A percentile compares a stretch with the other conserved stretches of the same genome.
These are phyloP conservation scores for Oncorhynchus nerka DNA, from an alignment of 2,113 vertebrate genomes.

Conservation along the genomic window DNA sequence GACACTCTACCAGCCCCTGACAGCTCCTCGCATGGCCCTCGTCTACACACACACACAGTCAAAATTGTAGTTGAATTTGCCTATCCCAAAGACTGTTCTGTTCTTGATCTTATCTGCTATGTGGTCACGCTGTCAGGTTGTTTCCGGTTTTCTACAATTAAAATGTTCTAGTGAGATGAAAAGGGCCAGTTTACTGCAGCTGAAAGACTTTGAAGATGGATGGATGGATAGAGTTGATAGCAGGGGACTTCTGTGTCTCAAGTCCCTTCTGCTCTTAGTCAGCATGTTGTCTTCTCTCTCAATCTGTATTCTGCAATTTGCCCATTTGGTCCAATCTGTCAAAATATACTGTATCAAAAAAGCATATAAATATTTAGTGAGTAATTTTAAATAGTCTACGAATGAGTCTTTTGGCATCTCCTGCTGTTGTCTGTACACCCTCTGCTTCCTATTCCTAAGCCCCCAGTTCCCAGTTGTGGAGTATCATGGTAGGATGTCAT, in stretches of 20 bases:
- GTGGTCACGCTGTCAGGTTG: slow-evolving; percentile 46
- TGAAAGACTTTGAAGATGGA: slow-evolving; percentile 42
- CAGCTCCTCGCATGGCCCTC: slow-evolving; percentile 76
- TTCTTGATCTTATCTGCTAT: slow-evolving; percentile 56
- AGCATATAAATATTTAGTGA: background rate
- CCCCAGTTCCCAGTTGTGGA: no score
- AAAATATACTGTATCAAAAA: background rate
- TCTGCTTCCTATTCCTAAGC: no score
- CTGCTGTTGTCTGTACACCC: no score
- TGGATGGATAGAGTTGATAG: slow-evolving; percentile 44
- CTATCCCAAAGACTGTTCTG: background rate
- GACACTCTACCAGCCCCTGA: slow-evolving; percentile 93
- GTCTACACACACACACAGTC: slow-evolving; percentile 5
- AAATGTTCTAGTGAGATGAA: slow-evolving; percentile 41
- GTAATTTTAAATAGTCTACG: background rate
- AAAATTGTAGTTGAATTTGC: background rate
- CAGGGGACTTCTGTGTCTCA: slow-evolving; percentile 50
- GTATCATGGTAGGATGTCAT: no score
- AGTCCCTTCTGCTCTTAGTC: slow-evolving; percentile 50
- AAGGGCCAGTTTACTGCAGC: slow-evolving; percentile 45
- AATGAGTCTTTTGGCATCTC: background rate
- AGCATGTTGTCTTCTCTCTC: slow-evolving; percentile 24
- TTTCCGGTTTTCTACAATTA: slow-evolving; percentile 65
- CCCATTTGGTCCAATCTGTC: slow-evolving; percentile 15
- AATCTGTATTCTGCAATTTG: slow-evolving; percentile 42